These are phyloP conservation scores for Oncorhynchus tshawytscha DNA, from an alignment of 2,113 vertebrate species.

Conservation along the genomic window DNA sequence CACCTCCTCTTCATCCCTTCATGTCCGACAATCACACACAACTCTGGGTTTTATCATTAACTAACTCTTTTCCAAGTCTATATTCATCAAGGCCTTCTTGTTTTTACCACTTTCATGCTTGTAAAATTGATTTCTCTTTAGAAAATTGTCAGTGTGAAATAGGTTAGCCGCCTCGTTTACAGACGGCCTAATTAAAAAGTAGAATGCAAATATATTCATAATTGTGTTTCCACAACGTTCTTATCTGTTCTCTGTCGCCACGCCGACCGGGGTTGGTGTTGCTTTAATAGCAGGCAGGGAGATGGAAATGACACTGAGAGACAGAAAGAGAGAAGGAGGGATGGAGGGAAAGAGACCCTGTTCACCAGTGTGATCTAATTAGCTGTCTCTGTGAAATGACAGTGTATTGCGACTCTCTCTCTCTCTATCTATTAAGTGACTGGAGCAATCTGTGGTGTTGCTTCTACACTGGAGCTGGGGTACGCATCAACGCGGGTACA, in stretches of 20 bases:
- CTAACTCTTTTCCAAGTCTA: constrained; percentile 20
- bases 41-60: no score
- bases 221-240: constrained; percentile 65
- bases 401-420: constrained; percentile 45
- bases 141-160: constrained; percentile 71
- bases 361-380: constrained; percentile 1
- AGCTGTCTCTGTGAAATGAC: no score
- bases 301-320: constrained; percentile 45
- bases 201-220: constrained; percentile 73
- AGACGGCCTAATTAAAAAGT: constrained; percentile 73
- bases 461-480: no score
- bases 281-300: constrained; percentile 57
- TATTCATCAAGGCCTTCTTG: constrained; percentile 59
- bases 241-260: constrained; percentile 61
- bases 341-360: constrained; percentile 10
- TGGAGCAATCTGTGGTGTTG: no score
- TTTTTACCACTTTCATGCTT: constrained; percentile 61
- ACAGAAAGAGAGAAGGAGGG: constrained; percentile 11
- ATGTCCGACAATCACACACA: no score
- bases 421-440: constrained; percentile 24
- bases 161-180: constrained; percentile 67
- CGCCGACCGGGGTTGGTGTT: constrained; percentile 50
- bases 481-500: no score
- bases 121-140: constrained; percentile 72
- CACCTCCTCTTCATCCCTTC: no score